Conservation (phyloP, 1,140 invertebrate genomes). For the Habropoda laboriosa region DNA sequence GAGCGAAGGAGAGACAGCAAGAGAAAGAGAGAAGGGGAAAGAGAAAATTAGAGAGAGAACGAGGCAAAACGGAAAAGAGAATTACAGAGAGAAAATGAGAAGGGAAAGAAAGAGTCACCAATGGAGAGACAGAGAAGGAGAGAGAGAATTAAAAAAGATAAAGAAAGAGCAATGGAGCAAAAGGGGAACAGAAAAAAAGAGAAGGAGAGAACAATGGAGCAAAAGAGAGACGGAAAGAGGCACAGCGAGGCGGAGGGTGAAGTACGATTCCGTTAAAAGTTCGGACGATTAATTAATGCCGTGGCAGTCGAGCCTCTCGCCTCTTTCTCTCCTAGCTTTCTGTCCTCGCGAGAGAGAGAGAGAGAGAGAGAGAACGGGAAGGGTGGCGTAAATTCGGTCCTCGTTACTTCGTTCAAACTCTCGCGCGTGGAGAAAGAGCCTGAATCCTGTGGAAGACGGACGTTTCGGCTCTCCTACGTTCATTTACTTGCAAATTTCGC, state of each 20-base stretch:
- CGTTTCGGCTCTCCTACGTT: constrained; percentile 40
- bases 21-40: not conserved
- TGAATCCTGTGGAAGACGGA: constrained; percentile 41
- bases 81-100: too few species aligned
- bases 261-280: constrained; percentile 73
- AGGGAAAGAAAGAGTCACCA: not conserved
- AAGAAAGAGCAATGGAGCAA: not conserved
- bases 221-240: constrained; percentile 8
- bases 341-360: too few species aligned
- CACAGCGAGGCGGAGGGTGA: not conserved
- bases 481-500: constrained; percentile 66
- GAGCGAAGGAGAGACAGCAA: constrained; percentile 13
- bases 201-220: constrained; percentile 30
- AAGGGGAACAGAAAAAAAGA: not conserved
- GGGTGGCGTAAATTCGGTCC: constrained; percentile 53
- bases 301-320: constrained; percentile 28
- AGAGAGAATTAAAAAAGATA: not conserved
- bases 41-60: too few species aligned
- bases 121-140: too few species aligned
- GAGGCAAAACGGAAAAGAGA: too few species aligned
- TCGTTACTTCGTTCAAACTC: constrained; percentile 52
- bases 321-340: not conserved
- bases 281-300: constrained; percentile 75
- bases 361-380: too few species aligned
- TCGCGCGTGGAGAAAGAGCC: not conserved